Evolutionary conservation across 2,113 vertebrate genomes (phyloP).

Genomic region (Beaufortia kweichowensis): DNA sequence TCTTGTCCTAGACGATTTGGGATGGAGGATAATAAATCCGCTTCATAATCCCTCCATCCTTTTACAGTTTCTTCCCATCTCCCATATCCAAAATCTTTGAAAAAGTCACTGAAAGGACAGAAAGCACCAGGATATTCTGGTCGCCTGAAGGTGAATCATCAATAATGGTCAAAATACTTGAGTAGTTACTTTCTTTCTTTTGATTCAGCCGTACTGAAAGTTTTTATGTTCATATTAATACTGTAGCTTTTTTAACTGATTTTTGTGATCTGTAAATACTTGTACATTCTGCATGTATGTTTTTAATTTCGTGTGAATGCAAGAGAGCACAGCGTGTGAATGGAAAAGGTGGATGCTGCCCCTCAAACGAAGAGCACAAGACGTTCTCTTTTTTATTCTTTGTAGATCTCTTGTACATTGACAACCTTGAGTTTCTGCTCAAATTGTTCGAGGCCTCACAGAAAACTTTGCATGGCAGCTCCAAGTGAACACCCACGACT

Average conservation of each 20-base stretch:
- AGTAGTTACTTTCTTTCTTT: constrained; percentile 64
- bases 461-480: constrained; percentile 56
- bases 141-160: constrained; percentile 36
- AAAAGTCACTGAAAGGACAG: neutral
- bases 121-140: constrained; percentile 11
- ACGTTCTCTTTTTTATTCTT: constrained; percentile 65
- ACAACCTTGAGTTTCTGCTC: constrained; percentile 64
- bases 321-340: constrained; percentile 51
- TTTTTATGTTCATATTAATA: constrained; percentile 64
- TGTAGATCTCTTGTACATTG: constrained; percentile 61
- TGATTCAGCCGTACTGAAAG: constrained; percentile 52
- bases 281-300: constrained; percentile 66
- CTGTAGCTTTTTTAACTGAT: constrained; percentile 67
- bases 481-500: constrained; percentile 30
- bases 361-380: constrained; percentile 74
- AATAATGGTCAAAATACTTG: constrained; percentile 63
- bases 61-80: neutral
- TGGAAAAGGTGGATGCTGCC: constrained; percentile 35
- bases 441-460: constrained; percentile 51
- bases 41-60: neutral
- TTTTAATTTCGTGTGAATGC: constrained; percentile 53
- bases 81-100: neutral
- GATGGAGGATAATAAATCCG: neutral
- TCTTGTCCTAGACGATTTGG: neutral
- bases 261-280: constrained; percentile 71